A percentile compares a stretch with the other conserved stretches of the same genome.
Conservation (phyloP, 2,113 vertebrate species). For the Columba janthina region DNA sequence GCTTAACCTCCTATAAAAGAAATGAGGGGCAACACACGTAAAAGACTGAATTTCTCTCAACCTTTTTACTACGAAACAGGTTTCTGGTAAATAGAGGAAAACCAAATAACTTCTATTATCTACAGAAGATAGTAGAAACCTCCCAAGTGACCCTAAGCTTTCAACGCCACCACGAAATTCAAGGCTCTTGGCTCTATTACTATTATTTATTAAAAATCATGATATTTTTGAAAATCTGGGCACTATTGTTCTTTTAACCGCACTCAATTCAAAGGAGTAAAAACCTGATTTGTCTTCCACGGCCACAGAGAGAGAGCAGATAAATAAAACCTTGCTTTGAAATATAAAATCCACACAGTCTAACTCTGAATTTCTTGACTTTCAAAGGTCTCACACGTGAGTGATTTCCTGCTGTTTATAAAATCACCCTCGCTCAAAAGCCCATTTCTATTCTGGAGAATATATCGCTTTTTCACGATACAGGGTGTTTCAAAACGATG, state of each 20-base stretch:
- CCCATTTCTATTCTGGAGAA: not conserved
- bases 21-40: fast-evolving
- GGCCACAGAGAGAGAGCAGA: not conserved
- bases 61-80: not conserved
- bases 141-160: not conserved
- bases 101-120: not conserved
- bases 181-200: not conserved
- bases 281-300: not conserved
- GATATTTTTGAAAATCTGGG: not conserved
- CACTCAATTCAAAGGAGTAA: not conserved
- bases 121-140: not conserved
- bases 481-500: no score
- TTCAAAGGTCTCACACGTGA: not conserved
- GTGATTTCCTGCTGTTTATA: not conserved
- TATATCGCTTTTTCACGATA: not conserved
- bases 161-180: not conserved
- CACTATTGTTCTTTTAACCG: not conserved
- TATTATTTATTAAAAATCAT: not conserved
- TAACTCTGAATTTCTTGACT: not conserved
- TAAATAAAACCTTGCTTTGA: not conserved
- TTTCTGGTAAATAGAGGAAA: not conserved
- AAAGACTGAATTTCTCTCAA: not conserved
- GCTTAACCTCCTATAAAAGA: not conserved
- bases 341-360: not conserved
- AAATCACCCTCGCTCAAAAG: not conserved